Conservation (phyloP, 2,888 invertebrate genomes). For the Lamproptera curius region DNA sequence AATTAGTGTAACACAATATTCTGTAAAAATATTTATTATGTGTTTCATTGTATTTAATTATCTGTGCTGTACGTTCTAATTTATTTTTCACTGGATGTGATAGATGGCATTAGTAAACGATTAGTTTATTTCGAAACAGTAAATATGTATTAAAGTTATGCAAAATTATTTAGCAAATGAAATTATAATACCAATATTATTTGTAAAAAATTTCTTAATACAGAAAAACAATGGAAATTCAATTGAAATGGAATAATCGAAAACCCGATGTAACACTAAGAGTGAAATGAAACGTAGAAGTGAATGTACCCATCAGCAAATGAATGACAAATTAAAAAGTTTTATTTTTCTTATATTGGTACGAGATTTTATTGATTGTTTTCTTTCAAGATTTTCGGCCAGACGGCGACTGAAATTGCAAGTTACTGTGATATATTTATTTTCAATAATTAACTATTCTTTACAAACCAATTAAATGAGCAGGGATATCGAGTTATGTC, state of each 20-base stretch:
- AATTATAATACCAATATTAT: too few relatives aligned
- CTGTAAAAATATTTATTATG: too few relatives aligned
- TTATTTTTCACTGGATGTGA: too few relatives aligned
- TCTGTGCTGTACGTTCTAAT: too few relatives aligned
- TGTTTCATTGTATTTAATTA: too few relatives aligned
- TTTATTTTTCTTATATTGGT: slow-evolving; percentile 79
- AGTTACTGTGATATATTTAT: slow-evolving; percentile 79
- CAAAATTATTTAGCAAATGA: too few relatives aligned
- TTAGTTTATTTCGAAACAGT: background rate
- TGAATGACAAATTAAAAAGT: slow-evolving; percentile 77
- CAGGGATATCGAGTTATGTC: slow-evolving; percentile 78
- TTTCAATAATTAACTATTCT: slow-evolving; percentile 76
- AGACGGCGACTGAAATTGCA: slow-evolving; percentile 79
- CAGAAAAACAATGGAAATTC: too few relatives aligned
- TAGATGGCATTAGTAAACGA: background rate
- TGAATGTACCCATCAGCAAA: slow-evolving; percentile 74
- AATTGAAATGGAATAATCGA: too few relatives aligned
- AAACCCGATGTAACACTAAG: slow-evolving; percentile 37
- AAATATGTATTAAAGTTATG: background rate
- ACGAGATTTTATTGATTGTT: slow-evolving; percentile 80
- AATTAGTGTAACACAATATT: too few relatives aligned
- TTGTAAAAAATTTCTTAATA: too few relatives aligned
- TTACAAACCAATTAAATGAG: slow-evolving; percentile 78
- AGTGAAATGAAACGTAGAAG: slow-evolving; percentile 69
- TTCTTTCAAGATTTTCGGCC: slow-evolving; percentile 79